A percentile compares a stretch with the other conserved stretches of the same genome.
These are phyloP conservation scores for Ceratina calcarata DNA, from an alignment of 1,140 invertebrate species.

Conservation along the genomic window DNA sequence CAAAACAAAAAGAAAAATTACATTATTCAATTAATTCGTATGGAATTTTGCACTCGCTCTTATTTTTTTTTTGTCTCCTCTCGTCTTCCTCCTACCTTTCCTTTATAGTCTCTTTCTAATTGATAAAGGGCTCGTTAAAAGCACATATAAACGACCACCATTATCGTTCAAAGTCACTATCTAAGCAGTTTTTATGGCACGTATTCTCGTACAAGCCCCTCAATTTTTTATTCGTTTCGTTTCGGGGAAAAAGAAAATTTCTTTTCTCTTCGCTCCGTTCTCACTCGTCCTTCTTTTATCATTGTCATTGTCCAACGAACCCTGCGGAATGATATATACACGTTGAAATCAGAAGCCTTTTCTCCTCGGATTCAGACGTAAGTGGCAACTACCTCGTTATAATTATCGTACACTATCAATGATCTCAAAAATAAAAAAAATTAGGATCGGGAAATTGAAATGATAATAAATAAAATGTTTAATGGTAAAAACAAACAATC, in stretches of 20 bases:
- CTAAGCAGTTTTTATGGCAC: conserved; percentile 70
- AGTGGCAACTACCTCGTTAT: background rate
- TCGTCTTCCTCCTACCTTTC: conserved; percentile 28
- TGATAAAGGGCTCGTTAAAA: conserved; percentile 61
- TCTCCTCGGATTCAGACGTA: conserved; percentile 49
- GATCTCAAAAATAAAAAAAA: conserved; percentile 7
- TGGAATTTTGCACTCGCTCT: conserved; percentile 68
- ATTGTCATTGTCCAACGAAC: conserved; percentile 15
- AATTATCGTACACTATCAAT: conserved; percentile 29
- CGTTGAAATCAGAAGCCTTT: conserved; percentile 29
- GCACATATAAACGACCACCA: conserved; percentile 61
- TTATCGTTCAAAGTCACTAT: conserved; percentile 59
- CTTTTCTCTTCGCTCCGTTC: background rate
- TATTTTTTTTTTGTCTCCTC: conserved; percentile 23
- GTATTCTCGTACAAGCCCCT: conserved; percentile 63
- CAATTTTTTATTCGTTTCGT: background rate
- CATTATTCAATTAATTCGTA: conserved; percentile 57
- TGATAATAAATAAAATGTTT: background rate
- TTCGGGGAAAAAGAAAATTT: conserved; percentile 34
- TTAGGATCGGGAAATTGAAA: too few species aligned
- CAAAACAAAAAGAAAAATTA: conserved; percentile 59
- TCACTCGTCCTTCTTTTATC: background rate
- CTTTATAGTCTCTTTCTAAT: conserved; percentile 46
- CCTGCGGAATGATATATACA: conserved; percentile 33
- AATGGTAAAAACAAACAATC: conserved; percentile 31